A percentile compares a stretch with the other conserved stretches of the same genome.
phyloP scores from a whole-genome alignment of 2,113 vertebrate genomes.

The Rhagologus leucostigma region DNA sequence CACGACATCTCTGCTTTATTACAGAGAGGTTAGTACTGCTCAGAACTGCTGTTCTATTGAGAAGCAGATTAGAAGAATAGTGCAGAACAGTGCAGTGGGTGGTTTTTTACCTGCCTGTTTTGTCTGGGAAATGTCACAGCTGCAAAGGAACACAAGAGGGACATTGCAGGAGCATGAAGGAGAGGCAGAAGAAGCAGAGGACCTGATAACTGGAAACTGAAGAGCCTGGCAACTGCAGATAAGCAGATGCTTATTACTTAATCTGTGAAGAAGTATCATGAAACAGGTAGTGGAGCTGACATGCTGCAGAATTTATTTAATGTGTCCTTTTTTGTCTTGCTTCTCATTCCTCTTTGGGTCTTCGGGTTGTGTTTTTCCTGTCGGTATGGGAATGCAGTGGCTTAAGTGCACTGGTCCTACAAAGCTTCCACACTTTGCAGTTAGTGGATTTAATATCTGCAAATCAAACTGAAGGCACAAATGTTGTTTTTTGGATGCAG shows the following conservation, averaged over 20 bases:
- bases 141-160: not conserved
- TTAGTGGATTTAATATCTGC: not conserved
- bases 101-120: not conserved
- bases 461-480: not conserved
- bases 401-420: too few species aligned
- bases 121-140: not conserved
- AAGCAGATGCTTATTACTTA: not conserved
- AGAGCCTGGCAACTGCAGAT: constrained; percentile 4
- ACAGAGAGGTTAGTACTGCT: not conserved
- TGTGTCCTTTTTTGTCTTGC: not conserved
- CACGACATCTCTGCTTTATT: not conserved
- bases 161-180: not conserved
- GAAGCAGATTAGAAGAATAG: not conserved
- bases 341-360: not conserved
- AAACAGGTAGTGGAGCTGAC: not conserved
- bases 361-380: not conserved
- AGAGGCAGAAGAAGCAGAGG: not conserved
- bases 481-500: not conserved
- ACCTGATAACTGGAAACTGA: not conserved
- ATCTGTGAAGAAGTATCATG: not conserved
- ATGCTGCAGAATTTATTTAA: not conserved
- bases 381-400: not conserved
- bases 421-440: not conserved
- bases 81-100: not conserved
- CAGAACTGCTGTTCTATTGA: fast-evolving